A percentile compares a stretch with the other conserved stretches of the same genome.
These are phyloP conservation scores for Aleadryas rufinucha DNA, from an alignment of 2,113 vertebrate genomes.

Conservation along the genomic window DNA sequence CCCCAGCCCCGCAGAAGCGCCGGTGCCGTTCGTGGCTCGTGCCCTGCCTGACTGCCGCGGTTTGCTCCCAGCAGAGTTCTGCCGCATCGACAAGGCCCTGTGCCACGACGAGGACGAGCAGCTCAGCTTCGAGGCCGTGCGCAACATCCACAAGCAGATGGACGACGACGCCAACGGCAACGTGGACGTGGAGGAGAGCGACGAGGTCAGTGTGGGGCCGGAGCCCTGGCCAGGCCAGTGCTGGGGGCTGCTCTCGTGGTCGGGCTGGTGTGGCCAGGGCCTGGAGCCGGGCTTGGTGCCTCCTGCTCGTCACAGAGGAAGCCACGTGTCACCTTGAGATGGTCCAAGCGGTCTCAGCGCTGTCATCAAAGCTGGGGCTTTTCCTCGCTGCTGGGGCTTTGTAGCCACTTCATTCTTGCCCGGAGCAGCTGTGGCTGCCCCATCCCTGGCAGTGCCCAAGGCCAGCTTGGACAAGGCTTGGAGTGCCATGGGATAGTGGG, in stretches of 20 bases:
- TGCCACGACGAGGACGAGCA: slow-evolving; percentile 86
- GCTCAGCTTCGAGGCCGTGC: slow-evolving; percentile 91
- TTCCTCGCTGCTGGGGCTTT: background rate
- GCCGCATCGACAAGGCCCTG: slow-evolving; percentile 84
- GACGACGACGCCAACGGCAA: slow-evolving; percentile 96
- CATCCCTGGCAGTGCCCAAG: background rate
- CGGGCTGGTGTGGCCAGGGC: background rate
- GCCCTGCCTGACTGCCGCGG: background rate
- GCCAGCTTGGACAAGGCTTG: background rate
- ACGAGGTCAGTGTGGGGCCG: slow-evolving; percentile 78
- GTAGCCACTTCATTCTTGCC: background rate
- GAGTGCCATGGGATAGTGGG: rapidly evolving
- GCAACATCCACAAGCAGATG: slow-evolving; percentile 97
- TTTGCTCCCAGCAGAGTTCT: slow-evolving; percentile 80
- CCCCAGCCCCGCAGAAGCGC: background rate
- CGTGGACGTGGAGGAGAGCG: slow-evolving; percentile 91
- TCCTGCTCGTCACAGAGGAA: background rate
- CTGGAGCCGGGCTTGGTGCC: background rate
- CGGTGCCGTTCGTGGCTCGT: rapidly evolving
- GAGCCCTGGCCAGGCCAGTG: background rate
- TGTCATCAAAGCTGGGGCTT: background rate
- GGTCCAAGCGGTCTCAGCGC: rapidly evolving
- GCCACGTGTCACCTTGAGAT: rapidly evolving
- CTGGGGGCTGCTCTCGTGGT: background rate
- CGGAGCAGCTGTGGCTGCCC: background rate